These are phyloP conservation scores for Potorous gilbertii DNA, from an alignment of 2,797 vertebrate genomes.

Conservation along the genomic window DNA sequence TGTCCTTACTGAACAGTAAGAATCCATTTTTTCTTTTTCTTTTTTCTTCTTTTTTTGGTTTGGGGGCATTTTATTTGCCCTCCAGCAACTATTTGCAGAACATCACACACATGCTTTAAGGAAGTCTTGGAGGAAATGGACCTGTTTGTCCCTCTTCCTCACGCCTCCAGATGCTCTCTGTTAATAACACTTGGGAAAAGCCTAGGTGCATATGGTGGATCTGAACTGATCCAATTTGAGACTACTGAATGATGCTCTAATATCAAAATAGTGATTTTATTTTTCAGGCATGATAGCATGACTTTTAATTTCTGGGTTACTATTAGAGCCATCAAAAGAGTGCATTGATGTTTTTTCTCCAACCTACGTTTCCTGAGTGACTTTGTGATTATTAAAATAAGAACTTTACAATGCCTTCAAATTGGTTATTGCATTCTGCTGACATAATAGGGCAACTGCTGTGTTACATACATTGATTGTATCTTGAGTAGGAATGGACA, in stretches of 20 bases:
- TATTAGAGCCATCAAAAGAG: conserved; percentile 64
- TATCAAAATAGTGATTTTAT: conserved; percentile 55
- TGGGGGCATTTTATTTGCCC: conserved; percentile 60
- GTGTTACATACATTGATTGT: conserved; percentile 26
- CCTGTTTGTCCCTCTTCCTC: conserved; percentile 51
- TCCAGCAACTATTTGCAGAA: conserved; percentile 50
- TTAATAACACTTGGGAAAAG: conserved; percentile 80
- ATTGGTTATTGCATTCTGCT: conserved; percentile 56
- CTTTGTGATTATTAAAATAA: conserved; percentile 75
- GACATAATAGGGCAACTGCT: conserved; percentile 8
- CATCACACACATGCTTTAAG: conserved; percentile 61
- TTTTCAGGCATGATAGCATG: background rate
- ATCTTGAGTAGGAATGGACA: conserved; percentile 53
- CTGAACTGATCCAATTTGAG: conserved; percentile 67
- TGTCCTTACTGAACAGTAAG: conserved; percentile 68
- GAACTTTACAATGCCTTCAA: conserved; percentile 53
- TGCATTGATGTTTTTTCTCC: conserved; percentile 59
- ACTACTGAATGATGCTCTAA: conserved; percentile 83
- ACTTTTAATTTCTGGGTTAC: conserved; percentile 35
- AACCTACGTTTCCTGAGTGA: conserved; percentile 55
- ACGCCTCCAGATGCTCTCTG: conserved; percentile 72
- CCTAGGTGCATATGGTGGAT: conserved; percentile 49
- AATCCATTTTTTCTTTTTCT: conserved; percentile 20
- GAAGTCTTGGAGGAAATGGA: conserved; percentile 65
- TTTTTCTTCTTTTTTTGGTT: conserved; percentile 53